phyloP scores from a whole-genome alignment of 2,797 vertebrate genomes.

The Enoplosus armatus region DNA sequence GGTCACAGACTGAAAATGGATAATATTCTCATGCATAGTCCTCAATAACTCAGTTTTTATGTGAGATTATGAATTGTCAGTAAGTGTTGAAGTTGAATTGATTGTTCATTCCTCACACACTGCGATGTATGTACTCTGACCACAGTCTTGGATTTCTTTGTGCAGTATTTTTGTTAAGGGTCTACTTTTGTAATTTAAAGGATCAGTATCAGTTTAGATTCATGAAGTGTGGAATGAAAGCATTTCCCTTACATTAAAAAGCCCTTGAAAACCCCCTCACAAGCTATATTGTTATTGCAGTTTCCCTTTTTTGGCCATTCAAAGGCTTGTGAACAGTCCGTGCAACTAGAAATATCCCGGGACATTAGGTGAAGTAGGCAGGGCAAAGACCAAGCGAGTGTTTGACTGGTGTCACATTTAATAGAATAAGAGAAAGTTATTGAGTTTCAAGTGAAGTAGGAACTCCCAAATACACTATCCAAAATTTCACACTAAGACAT shows the following conservation, averaged over 20 bases:
- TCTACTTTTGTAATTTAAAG: conserved; percentile 30
- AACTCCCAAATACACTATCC: not conserved
- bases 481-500: not conserved
- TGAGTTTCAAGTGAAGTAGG: not conserved
- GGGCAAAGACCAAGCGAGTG: conserved; percentile 4
- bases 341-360: conserved; percentile 9
- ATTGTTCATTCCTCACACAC: not conserved
- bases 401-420: conserved; percentile 1
- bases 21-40: not conserved
- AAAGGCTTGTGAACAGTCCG: conserved; percentile 11
- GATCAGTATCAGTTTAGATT: conserved; percentile 26
- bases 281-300: conserved; percentile 13
- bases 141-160: conserved; percentile 29
- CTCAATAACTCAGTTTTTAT: not conserved
- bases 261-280: conserved; percentile 7
- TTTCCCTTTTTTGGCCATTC: conserved; percentile 3
- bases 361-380: not conserved
- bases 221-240: conserved; percentile 42
- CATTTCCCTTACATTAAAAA: conserved; percentile 41
- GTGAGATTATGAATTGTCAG: not conserved
- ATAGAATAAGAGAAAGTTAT: not conserved
- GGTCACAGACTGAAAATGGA: not conserved
- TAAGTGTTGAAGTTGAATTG: conserved; percentile 1
- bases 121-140: not conserved
- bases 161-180: conserved; percentile 20